phyloP scores from a whole-genome alignment of 2,113 vertebrate genomes.

The sheep (Ovis aries) region ARS-UI_Ramb_v3.0 NC_056056.1:152583001-152583500 shows the following conservation, averaged over 20 bases:
- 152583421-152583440: background rate
- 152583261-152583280: background rate
- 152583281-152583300: background rate
- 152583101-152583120: background rate
- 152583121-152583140: background rate
- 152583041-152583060: background rate
- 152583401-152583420: background rate
- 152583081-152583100: background rate
- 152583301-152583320: background rate
- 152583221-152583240: background rate
- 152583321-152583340: background rate
- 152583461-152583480: background rate
- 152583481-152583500: background rate
- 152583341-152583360: background rate
- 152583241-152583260: background rate
- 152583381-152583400: background rate
- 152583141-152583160: background rate
- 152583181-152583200: background rate
- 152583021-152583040: background rate
- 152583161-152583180: background rate
- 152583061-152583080: background rate
- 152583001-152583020: background rate
- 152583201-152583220: background rate
- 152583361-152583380: background rate
- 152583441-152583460: background rate